phyloP scores from a whole-genome alignment of 2,888 invertebrate species.

The Pomacea canaliculata region DNA sequence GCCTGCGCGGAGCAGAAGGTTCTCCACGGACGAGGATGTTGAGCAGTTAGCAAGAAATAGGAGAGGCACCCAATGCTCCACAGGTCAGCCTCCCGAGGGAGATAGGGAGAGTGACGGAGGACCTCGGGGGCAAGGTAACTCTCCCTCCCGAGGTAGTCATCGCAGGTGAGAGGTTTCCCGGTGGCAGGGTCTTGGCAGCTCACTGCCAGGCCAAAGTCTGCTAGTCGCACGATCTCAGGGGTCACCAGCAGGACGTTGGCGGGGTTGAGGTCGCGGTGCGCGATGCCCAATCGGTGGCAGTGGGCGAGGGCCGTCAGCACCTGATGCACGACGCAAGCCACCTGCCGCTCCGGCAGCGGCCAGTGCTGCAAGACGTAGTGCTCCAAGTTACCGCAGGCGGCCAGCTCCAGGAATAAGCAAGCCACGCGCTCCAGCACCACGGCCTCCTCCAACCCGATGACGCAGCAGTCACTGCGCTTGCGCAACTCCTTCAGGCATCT shows the following conservation, averaged over 20 bases:
- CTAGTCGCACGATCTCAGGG: conserved; percentile 33
- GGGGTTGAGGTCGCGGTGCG: conserved; percentile 42
- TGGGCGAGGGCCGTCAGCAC: conserved; percentile 32
- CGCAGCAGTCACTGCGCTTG: conserved; percentile 29
- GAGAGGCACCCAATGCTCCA: conserved; percentile 43
- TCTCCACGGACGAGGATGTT: conserved; percentile 19
- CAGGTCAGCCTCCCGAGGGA: conserved; percentile 34
- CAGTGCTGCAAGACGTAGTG: conserved; percentile 16
- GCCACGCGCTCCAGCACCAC: conserved; percentile 26
- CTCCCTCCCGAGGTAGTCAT: conserved; percentile 38
- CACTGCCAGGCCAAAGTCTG: conserved; percentile 40
- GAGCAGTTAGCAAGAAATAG: conserved; percentile 31
- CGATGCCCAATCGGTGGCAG: conserved; percentile 35
- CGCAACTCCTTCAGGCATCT: conserved; percentile 31
- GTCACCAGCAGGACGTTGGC: conserved; percentile 38
- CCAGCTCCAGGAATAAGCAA: conserved; percentile 41
- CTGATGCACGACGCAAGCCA: conserved; percentile 28
- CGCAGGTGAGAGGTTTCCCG: conserved; percentile 17
- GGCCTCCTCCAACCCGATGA: conserved; percentile 33
- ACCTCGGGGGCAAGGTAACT: conserved; percentile 41
- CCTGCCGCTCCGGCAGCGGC: conserved; percentile 18
- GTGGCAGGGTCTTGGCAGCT: conserved; percentile 25
- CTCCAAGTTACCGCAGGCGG: conserved; percentile 37
- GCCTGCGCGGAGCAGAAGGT: neutral
- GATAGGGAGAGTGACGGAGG: conserved; percentile 26